Evolutionary conservation across 2,797 vertebrate genomes (phyloP), one percentile per base, ranked within the genome.

Genomic region (Tadarida brasiliensis): DNA sequence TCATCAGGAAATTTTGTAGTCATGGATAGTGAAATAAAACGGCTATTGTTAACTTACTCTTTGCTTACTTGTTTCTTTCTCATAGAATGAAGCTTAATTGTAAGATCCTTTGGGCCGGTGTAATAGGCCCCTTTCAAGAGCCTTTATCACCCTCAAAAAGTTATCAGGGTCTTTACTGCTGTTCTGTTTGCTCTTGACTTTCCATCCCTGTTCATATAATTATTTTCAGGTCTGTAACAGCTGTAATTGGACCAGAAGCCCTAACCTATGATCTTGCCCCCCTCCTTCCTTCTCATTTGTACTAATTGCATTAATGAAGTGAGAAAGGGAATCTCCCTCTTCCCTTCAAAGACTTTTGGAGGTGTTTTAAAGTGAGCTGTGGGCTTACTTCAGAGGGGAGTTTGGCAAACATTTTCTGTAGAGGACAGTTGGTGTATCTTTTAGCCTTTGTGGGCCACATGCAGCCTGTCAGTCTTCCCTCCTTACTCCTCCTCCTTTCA

Each of bases 1-100:
- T 78, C 88, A 61, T 68, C 17, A 49, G 63, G 33, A 84, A 49
- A 63, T 77, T 80, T 91, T 94, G n/a, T 76, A 84, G 49, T 44
- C 20, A 56, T 30, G 63, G 26, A 44, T 47, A 49, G n/a, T 94
- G 65, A n/a, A 51, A 19, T 80, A 56, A 94, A 91, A 83, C 19
- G 33, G 22, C 47, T 3, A n/a, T 47, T 81, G 47, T 19, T 57
- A 87, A 17, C 20, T 76, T 68, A 30, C 10, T 51, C 26, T 39
- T 76, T 87, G 11, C 20, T 89, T 82, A 51, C 77, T 65, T 81
- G 39, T 39, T 65, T 84, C 30, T 47, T 95, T 89, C n/a, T 70
- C 59, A 91, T 49, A 51, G 39, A 83, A 54, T 56, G 47, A 82
- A 76, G 49, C 17, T 61, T 57, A 76, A 51, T n/a, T 78, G 22